Evolutionary conservation across 2,113 vertebrate genomes (phyloP), one percentile per base, ranked within the genome.

Genomic region (Empidonax alnorum): DNA sequence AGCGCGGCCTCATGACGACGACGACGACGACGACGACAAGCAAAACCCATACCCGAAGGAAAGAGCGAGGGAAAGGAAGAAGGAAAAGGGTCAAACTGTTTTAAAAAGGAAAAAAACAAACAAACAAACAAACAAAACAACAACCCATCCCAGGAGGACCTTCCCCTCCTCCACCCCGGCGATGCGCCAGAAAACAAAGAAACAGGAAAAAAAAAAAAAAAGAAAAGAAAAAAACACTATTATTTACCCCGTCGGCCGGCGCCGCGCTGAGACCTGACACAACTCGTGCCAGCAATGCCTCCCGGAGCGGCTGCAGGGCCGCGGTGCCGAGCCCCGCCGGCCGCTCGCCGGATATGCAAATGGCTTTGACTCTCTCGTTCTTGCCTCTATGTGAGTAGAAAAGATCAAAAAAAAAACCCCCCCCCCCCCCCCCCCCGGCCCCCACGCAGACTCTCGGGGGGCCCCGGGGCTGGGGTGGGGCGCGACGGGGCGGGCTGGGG

Each of bases 1-100:
- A 94, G 67, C 41, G 93, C 31, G 78, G 83, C 90, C 84, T 95
- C 80, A 93, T 47, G 12, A 91, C 6, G 49, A 90, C 2, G 63
- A 94, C 12, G 52, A 85, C 27, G 41, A 79, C 49, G 72, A 89
- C 77, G 66, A 90, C 66, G 49, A 74, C 72, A 80, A 77, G 56
- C 66, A 81, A 96, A 87, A 90, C 75, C 83, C 65, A 82, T 58
- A 87, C 76, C 86, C 28, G 65, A 96, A 76, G 71, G 84, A 87
- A 94, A 92, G 93, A 95, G 96, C 85, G 93, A 95, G 83, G 90
- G 72, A 95, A 93, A 96, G 78, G 86, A 95, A 96, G 91, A 96
- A 78, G 66, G 79, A 94, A 91, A 96, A 94, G 83, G 84, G 58
- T 92, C 89, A 84, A 94, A 94, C 73, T 88, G 89, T 94, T 96